Evolutionary conservation across 1,140 invertebrate species (phyloP), one percentile per base, ranked within the genome.

Genomic region (Drosophila triauraria): DNA sequence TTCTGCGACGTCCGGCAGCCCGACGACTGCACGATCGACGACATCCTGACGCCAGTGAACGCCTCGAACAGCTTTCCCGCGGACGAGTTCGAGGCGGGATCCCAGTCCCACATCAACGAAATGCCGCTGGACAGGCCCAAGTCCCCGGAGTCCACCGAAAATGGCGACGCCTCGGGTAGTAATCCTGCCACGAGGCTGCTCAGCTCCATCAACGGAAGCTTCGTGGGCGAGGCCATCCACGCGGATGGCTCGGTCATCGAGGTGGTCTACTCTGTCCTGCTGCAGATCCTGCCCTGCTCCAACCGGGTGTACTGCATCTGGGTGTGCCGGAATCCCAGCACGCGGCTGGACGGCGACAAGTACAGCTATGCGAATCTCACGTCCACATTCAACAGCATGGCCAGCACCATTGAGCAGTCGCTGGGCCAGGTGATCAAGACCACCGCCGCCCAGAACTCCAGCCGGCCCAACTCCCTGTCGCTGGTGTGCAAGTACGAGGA

Each of bases 391-490:
- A 94, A 93, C 81, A 91, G 93, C 42, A 93, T 93, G 85, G 93
- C 76, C 35, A 94, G 88, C 43, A 93, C 93, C n/a, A 72, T 93
- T 56, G 93, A 94, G 56, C 76, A 78, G 35, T 93, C 91, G 62
- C 53, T 94, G 13, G 93, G 93, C 10, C 92, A 90, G 50, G 91
- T 91, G 32, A 91, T 88, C 7, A 80, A 80, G 43, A 83, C 75
- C 6, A 88, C 80, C 20, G 77, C 74, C 1, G 77, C 70, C 25
- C 87, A 92, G 60, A 93, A 88, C 15, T 92, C 94, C 62, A 94
- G 94, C 72, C 78, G 94, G 46, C 94, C 94, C 4, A 93, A 93
- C 23, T 94, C 94, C 0, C 93, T 94, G 84, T 94, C 94, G 0
- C 69, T 94, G 35, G 77, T 94, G 75, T 94, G 93, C 63, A 94